These are phyloP conservation scores for Anastatus disparis DNA, from an alignment of 1,140 invertebrate genomes.

Conservation along the genomic window DNA sequence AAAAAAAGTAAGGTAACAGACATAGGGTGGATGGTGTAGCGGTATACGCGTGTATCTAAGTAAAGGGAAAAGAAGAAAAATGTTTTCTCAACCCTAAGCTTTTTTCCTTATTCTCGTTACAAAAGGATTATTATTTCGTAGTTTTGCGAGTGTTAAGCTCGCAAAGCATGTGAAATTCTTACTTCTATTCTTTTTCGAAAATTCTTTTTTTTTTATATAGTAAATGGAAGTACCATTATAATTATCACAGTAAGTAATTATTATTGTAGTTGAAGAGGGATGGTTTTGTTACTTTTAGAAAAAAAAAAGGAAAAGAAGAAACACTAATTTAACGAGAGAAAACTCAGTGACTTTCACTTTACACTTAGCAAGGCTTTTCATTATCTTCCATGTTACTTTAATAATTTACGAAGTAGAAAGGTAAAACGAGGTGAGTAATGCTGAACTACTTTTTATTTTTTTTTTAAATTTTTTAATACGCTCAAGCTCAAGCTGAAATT, in stretches of 20 bases:
- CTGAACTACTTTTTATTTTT: no score
- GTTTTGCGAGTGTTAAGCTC: neutral
- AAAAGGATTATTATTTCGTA: neutral
- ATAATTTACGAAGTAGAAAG: neutral
- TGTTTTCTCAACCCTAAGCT: slow-evolving; percentile 7
- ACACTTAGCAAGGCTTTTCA: slow-evolving; percentile 5
- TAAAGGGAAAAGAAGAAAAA: neutral
- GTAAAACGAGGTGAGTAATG: no score
- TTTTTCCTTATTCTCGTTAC: neutral
- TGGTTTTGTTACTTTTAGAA: no score
- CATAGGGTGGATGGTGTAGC: neutral
- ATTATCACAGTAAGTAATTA: slow-evolving; percentile 9
- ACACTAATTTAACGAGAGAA: neutral
- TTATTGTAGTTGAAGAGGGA: neutral
- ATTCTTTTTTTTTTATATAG: neutral
- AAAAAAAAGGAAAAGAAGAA: no score
- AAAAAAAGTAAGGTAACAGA: neutral
- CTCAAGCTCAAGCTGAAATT: no score
- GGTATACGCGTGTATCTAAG: neutral
- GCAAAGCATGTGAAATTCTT: no score
- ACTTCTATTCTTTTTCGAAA: neutral
- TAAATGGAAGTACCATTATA: neutral
- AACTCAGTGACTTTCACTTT: neutral
- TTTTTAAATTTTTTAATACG: no score
- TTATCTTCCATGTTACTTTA: slow-evolving; percentile 5